A percentile compares a stretch with the other conserved stretches of the same genome.
Evolutionary conservation across 2,113 vertebrate genomes (phyloP).

Genomic region (Sprattus sprattus): DNA sequence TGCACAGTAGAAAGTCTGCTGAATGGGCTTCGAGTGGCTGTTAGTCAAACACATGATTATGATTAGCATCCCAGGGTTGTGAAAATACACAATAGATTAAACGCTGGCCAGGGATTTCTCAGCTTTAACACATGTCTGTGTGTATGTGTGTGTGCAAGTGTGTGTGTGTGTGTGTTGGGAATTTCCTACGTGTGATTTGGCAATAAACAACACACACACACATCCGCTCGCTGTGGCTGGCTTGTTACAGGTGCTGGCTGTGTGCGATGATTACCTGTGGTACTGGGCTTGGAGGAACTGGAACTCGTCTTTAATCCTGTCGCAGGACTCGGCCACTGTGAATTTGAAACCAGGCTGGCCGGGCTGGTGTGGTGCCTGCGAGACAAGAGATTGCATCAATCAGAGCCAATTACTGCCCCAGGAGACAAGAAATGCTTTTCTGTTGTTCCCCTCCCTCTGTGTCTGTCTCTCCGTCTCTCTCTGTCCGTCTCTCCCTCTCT

Average conservation of each 20-base stretch:
- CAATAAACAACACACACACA: neutral
- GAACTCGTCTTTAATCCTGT: slow-evolving; percentile 94
- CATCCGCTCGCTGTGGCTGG: neutral
- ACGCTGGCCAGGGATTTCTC: neutral
- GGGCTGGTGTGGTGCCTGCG: slow-evolving; percentile 88
- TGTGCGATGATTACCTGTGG: slow-evolving; percentile 80
- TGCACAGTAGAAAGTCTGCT: neutral
- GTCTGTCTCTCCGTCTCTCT: too few species aligned
- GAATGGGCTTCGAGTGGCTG: neutral
- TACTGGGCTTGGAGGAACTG: slow-evolving; percentile 94
- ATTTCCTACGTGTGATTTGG: neutral
- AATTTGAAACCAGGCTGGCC: slow-evolving; percentile 95
- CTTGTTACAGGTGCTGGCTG: neutral
- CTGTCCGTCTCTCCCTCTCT: neutral
- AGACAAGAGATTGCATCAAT: slow-evolving; percentile 51
- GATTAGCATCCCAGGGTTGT: slow-evolving; percentile 1
- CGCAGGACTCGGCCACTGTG: slow-evolving; percentile 91
- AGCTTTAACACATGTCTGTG: neutral
- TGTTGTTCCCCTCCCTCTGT: neutral
- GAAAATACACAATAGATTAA: neutral
- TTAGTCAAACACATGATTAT: slow-evolving; percentile 7
- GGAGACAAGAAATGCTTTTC: slow-evolving; percentile 48
- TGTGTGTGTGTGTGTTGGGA: neutral
- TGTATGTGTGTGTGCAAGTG: neutral
- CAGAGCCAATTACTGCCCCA: slow-evolving; percentile 48